A percentile compares a stretch with the other conserved stretches of the same genome.
Conservation (phyloP, 2,113 vertebrate genomes). For the Sterna hirundo region DNA sequence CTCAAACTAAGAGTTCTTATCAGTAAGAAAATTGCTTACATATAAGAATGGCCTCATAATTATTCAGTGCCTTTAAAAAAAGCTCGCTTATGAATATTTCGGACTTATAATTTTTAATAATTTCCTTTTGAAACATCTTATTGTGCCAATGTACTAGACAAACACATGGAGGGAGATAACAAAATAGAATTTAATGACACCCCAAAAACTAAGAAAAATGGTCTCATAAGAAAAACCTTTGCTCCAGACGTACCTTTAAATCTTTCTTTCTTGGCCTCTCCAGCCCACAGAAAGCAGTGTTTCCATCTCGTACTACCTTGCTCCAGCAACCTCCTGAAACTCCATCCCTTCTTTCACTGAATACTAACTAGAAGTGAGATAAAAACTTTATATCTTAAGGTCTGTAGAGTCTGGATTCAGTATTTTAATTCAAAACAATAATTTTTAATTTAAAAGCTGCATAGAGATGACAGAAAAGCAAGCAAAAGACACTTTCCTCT, state of each 20-base stretch:
- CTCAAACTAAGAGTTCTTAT: slow-evolving; percentile 57
- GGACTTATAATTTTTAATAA: neutral
- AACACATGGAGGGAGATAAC: neutral
- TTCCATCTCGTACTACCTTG: neutral
- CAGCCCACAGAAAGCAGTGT: neutral
- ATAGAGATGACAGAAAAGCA: neutral
- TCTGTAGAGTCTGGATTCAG: neutral
- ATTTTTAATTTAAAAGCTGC: slow-evolving; percentile 4
- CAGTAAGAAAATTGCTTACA: slow-evolving; percentile 14
- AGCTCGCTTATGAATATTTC: neutral
- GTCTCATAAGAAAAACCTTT: neutral
- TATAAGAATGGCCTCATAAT: neutral
- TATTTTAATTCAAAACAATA: neutral
- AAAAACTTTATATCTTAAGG: neutral
- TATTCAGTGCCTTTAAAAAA: slow-evolving; percentile 12
- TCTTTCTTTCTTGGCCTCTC: neutral
- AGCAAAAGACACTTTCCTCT: neutral
- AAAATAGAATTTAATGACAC: neutral
- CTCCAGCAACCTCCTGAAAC: neutral
- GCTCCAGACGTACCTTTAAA: neutral
- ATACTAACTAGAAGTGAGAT: neutral
- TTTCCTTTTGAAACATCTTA: neutral
- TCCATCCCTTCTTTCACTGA: neutral
- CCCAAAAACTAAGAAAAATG: neutral
- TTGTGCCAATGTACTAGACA: neutral